Base-by-base conservation (phyloP, 2,888 invertebrate genomes). In the Drosophila limbata region DNA sequence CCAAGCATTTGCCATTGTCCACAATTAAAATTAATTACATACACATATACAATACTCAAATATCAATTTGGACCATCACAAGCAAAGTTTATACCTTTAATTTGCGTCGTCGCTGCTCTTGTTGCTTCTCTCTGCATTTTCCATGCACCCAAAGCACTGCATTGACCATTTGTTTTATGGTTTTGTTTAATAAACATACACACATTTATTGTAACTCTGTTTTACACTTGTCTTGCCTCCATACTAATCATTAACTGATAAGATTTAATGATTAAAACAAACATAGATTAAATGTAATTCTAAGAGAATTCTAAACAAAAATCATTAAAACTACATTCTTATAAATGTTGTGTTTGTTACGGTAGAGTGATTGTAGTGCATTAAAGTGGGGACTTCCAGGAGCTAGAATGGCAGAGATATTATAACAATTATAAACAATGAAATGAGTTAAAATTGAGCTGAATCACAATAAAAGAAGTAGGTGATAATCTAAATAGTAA, bases 1-100 rank as follows among this genome's bases (percentile, higher is more conserved):
- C 55, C 68, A 70, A 56, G 66, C 81, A 74, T 74, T 77, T 71
- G 77, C 48, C 53, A 48, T 64, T 72, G 68, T 71, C 59, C 55
- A 55, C 52, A 56, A 35, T 25, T 37, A 25, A 35, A 52, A 64
- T 61, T 55, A 70, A 65, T 61, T 77, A 70, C 74, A 77, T 79
- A 68, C 50, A 4, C 39, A 21, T 39, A 33, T 17, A 56, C 42
- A 33, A 21, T 42, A 35, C 42, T 13, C 59, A 25, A 72, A 52
- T 61, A 57, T 45, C 33, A 40, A 45, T 59, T 53, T 57, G 40
- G 53, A 55, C 33, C 19, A 51, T 59, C 31, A 55, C 59, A 55
- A 63, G 59, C 42, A 74, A 45, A 63, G 42, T 25, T 50, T 40
- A 19, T 47, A 45, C 10, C 33, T 25, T 37, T 57, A 53, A 60